These are phyloP conservation scores for Sympetrum striolatum DNA, from an alignment of 2,888 invertebrate species.

Conservation along the genomic window DNA sequence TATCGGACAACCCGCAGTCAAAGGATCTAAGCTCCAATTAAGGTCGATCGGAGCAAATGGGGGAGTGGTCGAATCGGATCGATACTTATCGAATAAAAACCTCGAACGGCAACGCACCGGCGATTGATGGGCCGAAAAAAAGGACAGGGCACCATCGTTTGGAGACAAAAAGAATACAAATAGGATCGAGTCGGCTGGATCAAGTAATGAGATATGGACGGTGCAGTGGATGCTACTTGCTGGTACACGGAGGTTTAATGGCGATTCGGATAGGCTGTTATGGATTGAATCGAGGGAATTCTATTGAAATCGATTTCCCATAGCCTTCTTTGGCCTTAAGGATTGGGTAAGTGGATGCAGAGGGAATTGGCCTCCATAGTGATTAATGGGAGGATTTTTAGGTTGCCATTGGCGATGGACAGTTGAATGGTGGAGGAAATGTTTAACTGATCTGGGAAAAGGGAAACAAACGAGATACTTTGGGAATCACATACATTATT, in stretches of 20 bases:
- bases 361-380: neutral
- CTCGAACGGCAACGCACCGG: neutral
- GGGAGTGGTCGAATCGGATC: neutral
- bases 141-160: neutral
- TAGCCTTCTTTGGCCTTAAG: neutral
- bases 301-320: neutral
- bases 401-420: neutral
- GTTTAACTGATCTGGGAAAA: too few species aligned
- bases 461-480: too few species aligned
- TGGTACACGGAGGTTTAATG: neutral
- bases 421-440: too few species aligned
- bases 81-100: neutral
- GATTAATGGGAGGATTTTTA: neutral
- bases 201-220: neutral
- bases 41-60: neutral
- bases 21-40: neutral
- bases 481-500: too few species aligned
- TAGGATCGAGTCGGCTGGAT: neutral
- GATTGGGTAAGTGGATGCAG: neutral
- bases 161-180: neutral
- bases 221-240: neutral
- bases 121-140: neutral
- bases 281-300: neutral
- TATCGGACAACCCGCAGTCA: neutral
- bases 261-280: neutral